Conservation (phyloP, 2,797 vertebrate species). For the Acipenser transmontanus region DNA sequence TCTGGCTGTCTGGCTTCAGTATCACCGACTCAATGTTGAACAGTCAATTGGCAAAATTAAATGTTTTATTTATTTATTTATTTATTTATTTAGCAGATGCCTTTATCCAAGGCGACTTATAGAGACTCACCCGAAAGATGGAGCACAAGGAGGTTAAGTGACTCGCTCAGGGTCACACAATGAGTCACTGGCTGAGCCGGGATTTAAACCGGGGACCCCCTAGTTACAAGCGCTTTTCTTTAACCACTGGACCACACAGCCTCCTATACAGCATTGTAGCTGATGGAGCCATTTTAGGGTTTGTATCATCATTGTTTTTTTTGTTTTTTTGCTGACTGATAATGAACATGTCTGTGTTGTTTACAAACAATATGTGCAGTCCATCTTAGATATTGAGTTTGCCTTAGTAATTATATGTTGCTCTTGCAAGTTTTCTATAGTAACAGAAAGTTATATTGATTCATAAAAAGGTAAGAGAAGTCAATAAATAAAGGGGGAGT, state of each 20-base stretch:
- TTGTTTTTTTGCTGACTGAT: neutral
- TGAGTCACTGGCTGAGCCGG: no score
- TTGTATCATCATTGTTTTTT: neutral
- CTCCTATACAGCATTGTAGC: no score
- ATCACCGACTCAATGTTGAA: neutral
- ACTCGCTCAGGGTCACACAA: no score
- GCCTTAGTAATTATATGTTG: slow-evolving; percentile 3
- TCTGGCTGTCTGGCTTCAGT: neutral
- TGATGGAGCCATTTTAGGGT: neutral
- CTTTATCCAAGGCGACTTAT: neutral
- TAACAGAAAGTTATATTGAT: slow-evolving; percentile 3
- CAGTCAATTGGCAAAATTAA: neutral
- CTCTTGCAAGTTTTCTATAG: slow-evolving; percentile 4
- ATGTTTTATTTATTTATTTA: neutral
- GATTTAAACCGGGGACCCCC: no score
- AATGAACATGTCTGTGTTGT: slow-evolving; percentile 9
- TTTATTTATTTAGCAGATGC: neutral
- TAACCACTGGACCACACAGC: no score
- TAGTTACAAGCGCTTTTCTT: no score
- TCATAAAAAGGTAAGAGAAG: neutral
- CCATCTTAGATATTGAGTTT: neutral
- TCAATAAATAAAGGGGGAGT: neutral
- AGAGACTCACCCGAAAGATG: no score
- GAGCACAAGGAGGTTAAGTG: no score
- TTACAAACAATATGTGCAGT: slow-evolving; percentile 3